Base-by-base conservation (phyloP, 2,797 vertebrate species). In the Lagocephalus sceleratus region DNA sequence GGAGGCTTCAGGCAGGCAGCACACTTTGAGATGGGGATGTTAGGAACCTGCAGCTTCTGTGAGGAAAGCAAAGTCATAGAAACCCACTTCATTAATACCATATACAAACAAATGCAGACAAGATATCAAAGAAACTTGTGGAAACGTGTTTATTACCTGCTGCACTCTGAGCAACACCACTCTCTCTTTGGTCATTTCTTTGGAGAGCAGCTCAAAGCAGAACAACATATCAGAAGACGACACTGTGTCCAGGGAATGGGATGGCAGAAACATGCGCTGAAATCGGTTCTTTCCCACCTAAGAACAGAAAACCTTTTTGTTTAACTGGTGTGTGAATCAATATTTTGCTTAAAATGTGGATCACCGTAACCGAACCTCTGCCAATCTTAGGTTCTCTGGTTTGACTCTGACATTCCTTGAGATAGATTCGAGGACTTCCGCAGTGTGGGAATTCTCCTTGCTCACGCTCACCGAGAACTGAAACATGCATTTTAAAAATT, bases 391-490 rank as follows among this genome's bases (percentile, higher is more conserved):
- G 82, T 96, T 95, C 80, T 98, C 95, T 8, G 93, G 84, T 86
- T 95, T 98, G 74, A 98, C 92, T 0, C 85, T 86, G 58, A 95
- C 90, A 0, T 90, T 97, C 62, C 93, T 92, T 51, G 95, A 94
- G 44, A 99, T 91, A 0, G 95, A 94, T 40, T 98, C 96, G 0
- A 99, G 87, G 20, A 99, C 94, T 71, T 99, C 97, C 29, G 92
- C 89, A 0, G 94, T 94, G 48, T 90, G 94, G 16, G 97, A 96
- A 79, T 94, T 96, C 73, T 98, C 97, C 78, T 99, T 99, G 87
- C 96, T 98, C 65, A 98, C 93, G 41, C 97, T 99, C 71, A 98
- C 95, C 8, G 98, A 87, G 80, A 98, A 97, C 97, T 99, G 71
- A 57, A 15, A 66, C 2, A 63, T 19, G 23, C 5, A 42, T 10